Base-by-base conservation (phyloP, 2,888 invertebrate genomes). In the Drosophila mettleri region DNA sequence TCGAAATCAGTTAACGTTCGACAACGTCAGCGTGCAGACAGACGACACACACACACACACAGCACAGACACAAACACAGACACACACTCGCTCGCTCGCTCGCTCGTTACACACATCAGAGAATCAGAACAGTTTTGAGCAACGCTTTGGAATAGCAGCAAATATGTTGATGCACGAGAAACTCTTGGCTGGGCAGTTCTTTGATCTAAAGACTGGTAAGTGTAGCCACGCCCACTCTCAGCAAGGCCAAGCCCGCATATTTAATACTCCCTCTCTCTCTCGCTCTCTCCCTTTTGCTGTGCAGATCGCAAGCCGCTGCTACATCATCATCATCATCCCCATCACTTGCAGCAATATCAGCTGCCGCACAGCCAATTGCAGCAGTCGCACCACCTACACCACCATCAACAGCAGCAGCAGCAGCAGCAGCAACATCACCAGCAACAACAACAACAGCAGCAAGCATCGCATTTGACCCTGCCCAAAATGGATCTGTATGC, bases 81-180 rank as follows among this genome's bases (percentile, higher is more conserved):
- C n/a, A 18, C 14, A 43, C 49, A n/a, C 34, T n/a, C n/a, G n/a
- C n/a, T n/a, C n/a, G n/a, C n/a, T n/a, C n/a, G n/a, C n/a, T n/a
- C n/a, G n/a, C n/a, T n/a, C n/a, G n/a, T n/a, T n/a, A 57, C 49
- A 24, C 29, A 34, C 29, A 31, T 12, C 9, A 20, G n/a, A n/a
- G n/a, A n/a, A n/a, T n/a, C n/a, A 6, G 9, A 39, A 24, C 3
- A 24, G 4, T 16, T 52, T 66, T 29, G 46, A 55, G 54, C 73
- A 41, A 74, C 74, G 38, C 53, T 64, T 75, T 73, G 75, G 69
- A 81, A 65, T 69, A 72, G 24, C 46, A 45, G 33, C 43, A 16
- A 49, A 34, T n/a, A 91, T 89, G 89, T 86, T 91, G 87, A 86
- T 92, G 62, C 91, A 91, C 74, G 91, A 91, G 69, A 91, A 91